These are phyloP conservation scores for Paralichthys olivaceus DNA, from an alignment of 2,113 vertebrate species.

Conservation along the genomic window DNA sequence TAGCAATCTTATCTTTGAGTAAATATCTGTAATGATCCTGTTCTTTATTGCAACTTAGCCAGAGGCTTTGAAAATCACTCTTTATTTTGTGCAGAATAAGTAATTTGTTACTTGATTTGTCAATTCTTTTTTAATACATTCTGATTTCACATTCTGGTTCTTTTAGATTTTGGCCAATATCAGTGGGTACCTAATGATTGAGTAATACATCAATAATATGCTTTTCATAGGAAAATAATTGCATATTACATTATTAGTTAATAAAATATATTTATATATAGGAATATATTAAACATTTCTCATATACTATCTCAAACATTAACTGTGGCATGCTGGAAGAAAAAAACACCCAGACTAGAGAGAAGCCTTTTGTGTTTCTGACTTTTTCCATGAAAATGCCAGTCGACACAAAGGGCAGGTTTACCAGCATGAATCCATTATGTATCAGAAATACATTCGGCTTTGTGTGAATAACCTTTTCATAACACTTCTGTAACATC, in stretches of 20 bases:
- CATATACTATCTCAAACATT: constrained; percentile 28
- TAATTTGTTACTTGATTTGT: constrained; percentile 11
- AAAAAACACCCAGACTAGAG: constrained; percentile 18
- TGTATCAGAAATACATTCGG: constrained; percentile 27
- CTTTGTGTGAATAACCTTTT: constrained; percentile 34
- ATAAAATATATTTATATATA: constrained; percentile 29
- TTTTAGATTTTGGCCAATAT: constrained; percentile 28
- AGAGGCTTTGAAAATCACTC: constrained; percentile 30
- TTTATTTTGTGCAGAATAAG: constrained; percentile 49
- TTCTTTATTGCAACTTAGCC: constrained; percentile 11
- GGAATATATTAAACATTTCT: constrained; percentile 47
- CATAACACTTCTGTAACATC: constrained; percentile 16
- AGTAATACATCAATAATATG: constrained; percentile 18
- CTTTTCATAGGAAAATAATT: constrained; percentile 28
- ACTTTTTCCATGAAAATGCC: background rate
- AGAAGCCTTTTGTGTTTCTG: constrained; percentile 5
- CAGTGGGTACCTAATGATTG: constrained; percentile 54
- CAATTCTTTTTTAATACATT: constrained; percentile 6
- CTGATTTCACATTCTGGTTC: constrained; percentile 38
- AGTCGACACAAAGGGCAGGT: background rate
- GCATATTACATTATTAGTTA: constrained; percentile 31
- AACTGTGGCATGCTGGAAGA: constrained; percentile 51
- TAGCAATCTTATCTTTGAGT: constrained; percentile 7
- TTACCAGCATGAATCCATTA: constrained; percentile 5
- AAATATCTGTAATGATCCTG: background rate